A percentile compares a stretch with the other conserved stretches of the same genome.
Conservation (phyloP, 2,797 vertebrate species). For the Erpetoichthys calabaricus region DNA sequence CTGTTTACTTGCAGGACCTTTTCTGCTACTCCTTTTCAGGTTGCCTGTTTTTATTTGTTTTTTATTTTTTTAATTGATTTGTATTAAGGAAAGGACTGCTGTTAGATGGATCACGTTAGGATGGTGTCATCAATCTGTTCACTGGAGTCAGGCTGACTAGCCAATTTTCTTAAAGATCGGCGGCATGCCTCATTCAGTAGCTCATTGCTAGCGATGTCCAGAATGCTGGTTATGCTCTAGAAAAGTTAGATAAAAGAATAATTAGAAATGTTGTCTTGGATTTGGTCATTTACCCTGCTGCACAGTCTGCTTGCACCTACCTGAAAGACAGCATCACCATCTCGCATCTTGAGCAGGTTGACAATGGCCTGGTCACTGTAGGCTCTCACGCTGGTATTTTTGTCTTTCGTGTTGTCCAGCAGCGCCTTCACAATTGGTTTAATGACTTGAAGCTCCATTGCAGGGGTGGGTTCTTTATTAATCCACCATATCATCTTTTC, state of each 20-base stretch:
- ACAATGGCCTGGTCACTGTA: conserved; percentile 91
- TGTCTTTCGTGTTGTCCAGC: conserved; percentile 96
- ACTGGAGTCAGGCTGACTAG: conserved; percentile 65
- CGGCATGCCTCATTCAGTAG: conserved; percentile 76
- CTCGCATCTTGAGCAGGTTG: conserved; percentile 76
- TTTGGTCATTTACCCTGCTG: neutral
- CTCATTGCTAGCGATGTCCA: conserved; percentile 84
- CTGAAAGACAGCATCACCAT: conserved; percentile 74
- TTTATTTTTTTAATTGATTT: too few relatives aligned
- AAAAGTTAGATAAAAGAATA: conserved; percentile 9
- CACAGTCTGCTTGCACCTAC: conserved; percentile 26
- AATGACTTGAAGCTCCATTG: conserved; percentile 61
- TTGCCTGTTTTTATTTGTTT: conserved; percentile 12
- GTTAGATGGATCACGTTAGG: conserved; percentile 62
- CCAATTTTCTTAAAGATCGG: conserved; percentile 81
- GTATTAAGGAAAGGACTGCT: too few relatives aligned
- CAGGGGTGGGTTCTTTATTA: conserved; percentile 63
- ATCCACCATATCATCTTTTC: conserved; percentile 96
- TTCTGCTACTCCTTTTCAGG: too few relatives aligned
- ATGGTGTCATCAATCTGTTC: conserved; percentile 96
- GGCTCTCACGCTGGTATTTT: conserved; percentile 87
- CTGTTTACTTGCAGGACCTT: too few relatives aligned
- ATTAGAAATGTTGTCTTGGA: neutral
- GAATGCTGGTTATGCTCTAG: conserved; percentile 72
- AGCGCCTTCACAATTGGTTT: conserved; percentile 89